Percentiles rank a stretch among this genome's conserved stretches.
These are phyloP conservation scores for Lagodon rhomboides DNA, from an alignment of 2,797 vertebrate species.

Conservation along the genomic window DNA sequence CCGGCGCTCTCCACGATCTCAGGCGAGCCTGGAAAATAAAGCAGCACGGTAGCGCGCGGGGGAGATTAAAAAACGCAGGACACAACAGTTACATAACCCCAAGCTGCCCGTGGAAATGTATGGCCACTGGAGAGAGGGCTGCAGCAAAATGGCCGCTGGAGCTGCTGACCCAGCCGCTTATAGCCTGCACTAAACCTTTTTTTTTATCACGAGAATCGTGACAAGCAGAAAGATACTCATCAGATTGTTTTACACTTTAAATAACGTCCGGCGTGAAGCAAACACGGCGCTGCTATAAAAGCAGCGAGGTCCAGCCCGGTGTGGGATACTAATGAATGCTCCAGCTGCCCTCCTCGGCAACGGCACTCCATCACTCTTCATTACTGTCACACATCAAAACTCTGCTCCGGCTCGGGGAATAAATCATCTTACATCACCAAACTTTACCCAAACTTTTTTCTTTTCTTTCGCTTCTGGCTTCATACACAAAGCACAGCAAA, in stretches of 20 bases:
- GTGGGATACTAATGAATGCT: conserved; percentile 94
- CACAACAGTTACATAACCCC: conserved; percentile 61
- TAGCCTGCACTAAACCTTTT: conserved; percentile 12
- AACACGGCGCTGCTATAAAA: conserved; percentile 61
- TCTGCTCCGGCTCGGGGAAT: conserved; percentile 91
- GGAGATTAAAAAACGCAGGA: conserved; percentile 74
- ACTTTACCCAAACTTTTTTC: conserved; percentile 84
- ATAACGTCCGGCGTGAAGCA: conserved; percentile 41
- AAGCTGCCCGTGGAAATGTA: conserved; percentile 47
- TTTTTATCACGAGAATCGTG: conserved; percentile 36
- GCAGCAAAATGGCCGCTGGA: conserved; percentile 95
- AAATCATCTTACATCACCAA: conserved; percentile 92
- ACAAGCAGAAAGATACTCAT: conserved; percentile 26
- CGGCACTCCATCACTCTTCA: conserved; percentile 99
- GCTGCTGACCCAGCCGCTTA: conserved; percentile 66
- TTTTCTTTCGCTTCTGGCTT: conserved; percentile 6
- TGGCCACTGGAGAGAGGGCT: conserved; percentile 68
- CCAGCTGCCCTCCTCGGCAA: conserved; percentile 96
- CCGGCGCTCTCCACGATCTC: conserved; percentile 90
- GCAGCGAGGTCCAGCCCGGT: conserved; percentile 87
- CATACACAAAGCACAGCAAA: conserved; percentile 87
- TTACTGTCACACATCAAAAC: conserved; percentile 99
- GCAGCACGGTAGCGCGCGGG: conserved; percentile 48
- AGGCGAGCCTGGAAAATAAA: conserved; percentile 89
- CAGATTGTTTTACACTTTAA: conserved; percentile 46